A percentile compares a stretch with the other conserved stretches of the same genome.
Evolutionary conservation across 2,797 vertebrate genomes (phyloP).

Genomic region (Chanos chanos): DNA sequence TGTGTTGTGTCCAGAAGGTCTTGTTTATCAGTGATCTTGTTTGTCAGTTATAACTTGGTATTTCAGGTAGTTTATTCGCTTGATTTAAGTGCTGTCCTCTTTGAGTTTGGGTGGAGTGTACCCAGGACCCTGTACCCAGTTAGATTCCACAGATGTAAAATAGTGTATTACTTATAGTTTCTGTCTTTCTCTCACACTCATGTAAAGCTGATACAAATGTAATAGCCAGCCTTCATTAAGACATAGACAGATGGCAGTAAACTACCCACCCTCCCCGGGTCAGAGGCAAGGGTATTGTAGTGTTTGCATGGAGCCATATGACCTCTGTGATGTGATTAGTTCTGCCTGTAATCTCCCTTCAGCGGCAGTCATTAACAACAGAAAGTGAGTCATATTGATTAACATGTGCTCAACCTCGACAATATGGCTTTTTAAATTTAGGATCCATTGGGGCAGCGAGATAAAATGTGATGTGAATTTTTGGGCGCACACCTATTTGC

Average conservation of each 20-base stretch:
- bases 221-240: not conserved
- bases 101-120: too few species aligned
- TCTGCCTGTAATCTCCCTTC: constrained; percentile 20
- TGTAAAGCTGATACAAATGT: not conserved
- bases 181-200: not conserved
- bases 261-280: not conserved
- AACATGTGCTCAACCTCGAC: constrained; percentile 5
- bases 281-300: not conserved
- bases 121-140: too few species aligned
- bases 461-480: constrained; percentile 10
- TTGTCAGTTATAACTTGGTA: too few species aligned
- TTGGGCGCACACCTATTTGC: constrained; percentile 8
- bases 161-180: too few species aligned
- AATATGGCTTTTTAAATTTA: not conserved
- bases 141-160: too few species aligned
- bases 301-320: not conserved
- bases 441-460: not conserved
- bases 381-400: constrained; percentile 11
- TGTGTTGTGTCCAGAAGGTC: too few species aligned
- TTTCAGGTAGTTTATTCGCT: too few species aligned
- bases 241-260: not conserved
- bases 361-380: constrained; percentile 9
- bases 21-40: too few species aligned
- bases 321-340: not conserved
- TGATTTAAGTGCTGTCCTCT: too few species aligned